These are phyloP conservation scores for Globodera rostochiensis DNA, from an alignment of 1,140 invertebrate species.

Conservation along the genomic window DNA sequence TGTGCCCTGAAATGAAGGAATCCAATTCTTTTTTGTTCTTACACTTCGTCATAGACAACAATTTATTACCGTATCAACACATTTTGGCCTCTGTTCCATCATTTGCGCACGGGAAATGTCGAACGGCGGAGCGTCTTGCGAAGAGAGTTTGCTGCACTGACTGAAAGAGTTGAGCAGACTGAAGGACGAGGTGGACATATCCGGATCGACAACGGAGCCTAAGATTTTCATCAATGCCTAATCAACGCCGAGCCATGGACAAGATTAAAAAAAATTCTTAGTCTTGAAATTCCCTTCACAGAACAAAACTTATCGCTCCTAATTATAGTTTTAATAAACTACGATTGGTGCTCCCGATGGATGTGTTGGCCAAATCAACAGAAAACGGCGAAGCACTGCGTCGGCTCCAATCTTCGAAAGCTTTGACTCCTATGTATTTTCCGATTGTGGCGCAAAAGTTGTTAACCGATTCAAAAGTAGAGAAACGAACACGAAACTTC, in stretches of 20 bases:
- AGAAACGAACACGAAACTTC: constrained; percentile 18
- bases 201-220: neutral
- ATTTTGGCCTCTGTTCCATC: neutral
- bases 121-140: neutral
- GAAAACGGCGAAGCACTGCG: neutral
- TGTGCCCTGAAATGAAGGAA: no score
- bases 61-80: neutral
- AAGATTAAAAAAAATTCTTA: no score
- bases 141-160: neutral
- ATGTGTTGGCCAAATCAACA: neutral
- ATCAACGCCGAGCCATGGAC: no score
- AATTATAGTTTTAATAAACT: no score
- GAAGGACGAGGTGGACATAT: neutral
- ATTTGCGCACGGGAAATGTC: neutral
- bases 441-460: constrained; percentile 14
- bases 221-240: no score
- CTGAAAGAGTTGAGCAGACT: neutral
- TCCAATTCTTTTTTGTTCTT: no score
- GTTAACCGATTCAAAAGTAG: neutral
- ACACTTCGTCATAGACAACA: no score
- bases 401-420: constrained; percentile 17
- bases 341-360: neutral
- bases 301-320: no score
- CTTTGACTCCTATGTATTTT: constrained; percentile 17
- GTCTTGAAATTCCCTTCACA: no score